Base-by-base conservation (phyloP, 2,113 vertebrate species). In the Suricata suricatta region DNA sequence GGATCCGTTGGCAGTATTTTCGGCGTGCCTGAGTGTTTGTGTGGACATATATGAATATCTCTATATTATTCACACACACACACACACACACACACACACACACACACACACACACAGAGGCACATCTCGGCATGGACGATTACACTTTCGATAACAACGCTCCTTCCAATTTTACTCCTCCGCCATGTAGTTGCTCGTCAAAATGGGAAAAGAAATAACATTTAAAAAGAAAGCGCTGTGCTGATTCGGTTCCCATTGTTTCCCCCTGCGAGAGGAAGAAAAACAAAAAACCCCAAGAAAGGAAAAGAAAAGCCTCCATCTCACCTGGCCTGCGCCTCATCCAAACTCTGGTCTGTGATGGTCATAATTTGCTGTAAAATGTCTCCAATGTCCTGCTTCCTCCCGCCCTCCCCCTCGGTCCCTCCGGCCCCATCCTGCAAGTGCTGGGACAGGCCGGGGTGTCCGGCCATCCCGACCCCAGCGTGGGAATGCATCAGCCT, bases 321-420 rank as follows among this genome's bases (percentile, higher is more conserved):
- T 99, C 99, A 99, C 99, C 99, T 99, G 99, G 99, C 99, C 99
- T 99, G 99, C 93, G 99, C 99, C 98, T 99, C 99, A 95, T 99
- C 99, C 99, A 99, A 99, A 99, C 99, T 99, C 98, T 99, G 99
- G 97, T 99, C 99, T 80, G 99, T 99, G 99, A 99, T 99, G 99
- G 99, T 99, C 99, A 99, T 99, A 91, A 99, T 99, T 98, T 99
- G 99, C 99, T 99, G 99, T 98, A 99, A 99, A 99, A 99, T 99
- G 99, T 99, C 99, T 98, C 99, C 99, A 98, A 99, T 99, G 99
- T 99, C 99, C 99, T 99, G 99, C 97, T 99, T 99, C 84, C 99
- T 99, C 79, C 99, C 99, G 95, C 98, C 99, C 98, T 99, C 99
- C 91, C 99, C 99, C 99, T 99, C 99, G 92, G 99, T 97, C 96